Evolutionary conservation across 1,140 invertebrate species (phyloP).

Genomic region (Apis florea): DNA sequence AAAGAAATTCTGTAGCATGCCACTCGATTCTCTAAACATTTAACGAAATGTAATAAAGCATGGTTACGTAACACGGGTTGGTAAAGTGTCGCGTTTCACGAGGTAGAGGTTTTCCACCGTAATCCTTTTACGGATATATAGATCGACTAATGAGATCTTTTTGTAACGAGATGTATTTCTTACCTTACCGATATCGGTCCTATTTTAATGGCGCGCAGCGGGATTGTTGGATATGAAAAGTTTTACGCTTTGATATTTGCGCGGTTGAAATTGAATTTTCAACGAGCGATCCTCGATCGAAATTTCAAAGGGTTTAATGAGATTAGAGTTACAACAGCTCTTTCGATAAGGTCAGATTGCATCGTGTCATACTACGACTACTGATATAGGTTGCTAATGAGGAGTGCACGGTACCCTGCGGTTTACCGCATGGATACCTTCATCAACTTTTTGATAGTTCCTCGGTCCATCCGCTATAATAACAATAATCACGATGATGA

Average conservation of each 20-base stretch:
- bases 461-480: conserved; percentile 29
- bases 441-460: conserved; percentile 40
- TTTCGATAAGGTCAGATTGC: conserved; percentile 25
- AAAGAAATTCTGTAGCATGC: neutral
- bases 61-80: conserved; percentile 18
- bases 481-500: conserved; percentile 12
- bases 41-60: conserved; percentile 17
- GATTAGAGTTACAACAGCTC: conserved; percentile 3
- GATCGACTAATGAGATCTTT: conserved; percentile 10
- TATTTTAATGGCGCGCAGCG: too few relatives aligned
- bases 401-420: conserved; percentile 43
- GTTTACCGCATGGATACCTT: conserved; percentile 49
- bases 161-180: conserved; percentile 29
- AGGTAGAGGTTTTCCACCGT: conserved; percentile 25
- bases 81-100: conserved; percentile 34
- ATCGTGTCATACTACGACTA: conserved; percentile 24
- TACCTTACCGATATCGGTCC: conserved; percentile 6
- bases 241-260: too few relatives aligned
- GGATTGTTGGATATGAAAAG: neutral
- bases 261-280: too few relatives aligned
- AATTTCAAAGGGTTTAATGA: neutral
- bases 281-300: too few relatives aligned
- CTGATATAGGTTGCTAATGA: conserved; percentile 45
- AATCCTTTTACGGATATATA: conserved; percentile 13
- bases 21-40: conserved; percentile 30